Base-by-base conservation (phyloP, 2,797 vertebrate genomes). In the Amblyraja radiata region DNA sequence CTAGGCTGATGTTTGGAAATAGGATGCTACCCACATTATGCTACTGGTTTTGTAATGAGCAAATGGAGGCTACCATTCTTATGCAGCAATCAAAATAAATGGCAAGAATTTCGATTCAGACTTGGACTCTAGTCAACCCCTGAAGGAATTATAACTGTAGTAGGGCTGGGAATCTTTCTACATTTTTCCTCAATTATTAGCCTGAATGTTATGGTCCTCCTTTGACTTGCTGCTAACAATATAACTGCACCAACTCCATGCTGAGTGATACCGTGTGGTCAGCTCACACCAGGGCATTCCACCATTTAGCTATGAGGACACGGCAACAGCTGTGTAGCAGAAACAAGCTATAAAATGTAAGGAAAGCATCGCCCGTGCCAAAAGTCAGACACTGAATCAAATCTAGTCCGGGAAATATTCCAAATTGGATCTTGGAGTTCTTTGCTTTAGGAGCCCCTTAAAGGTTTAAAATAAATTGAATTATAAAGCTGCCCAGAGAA, bases 301-400 rank as follows among this genome's bases (percentile, higher is more conserved):
- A 68, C 32, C 84, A 88, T 18, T 88, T 88, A 65, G 18, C n/a
- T 65, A 32, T 32, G 65, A 23, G 61, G 14, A 14, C 63, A 32
- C n/a, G n/a, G 68, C 61, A 88, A 88, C 84, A 88, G 84, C 63
- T 88, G 84, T 88, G 63, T 88, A 8, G 65, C 84, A 88, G 84
- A 88, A 23, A 88, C 63, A 88, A 88, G 32, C 84, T 36, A 88
- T 65, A 88, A 88, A 88, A 88, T 88, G 61, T 68, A 88, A 65
- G n/a, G 68, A 88, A 68, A 88, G 68, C 61, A 88, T 23, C 9
- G 36, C 7, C 23, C 0, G 14, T 88, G 84, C 84, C 84, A 88
- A 68, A 88, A 68, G 65, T 11, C 84, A 88, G 14, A 32, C n/a
- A 88, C 84, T 68, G 63, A 63, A 68, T 68, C 61, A 88, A 88